Percentiles rank a stretch among this genome's conserved stretches.
phyloP scores from a whole-genome alignment of 2,113 vertebrate genomes.

The Bufo bufo region DNA sequence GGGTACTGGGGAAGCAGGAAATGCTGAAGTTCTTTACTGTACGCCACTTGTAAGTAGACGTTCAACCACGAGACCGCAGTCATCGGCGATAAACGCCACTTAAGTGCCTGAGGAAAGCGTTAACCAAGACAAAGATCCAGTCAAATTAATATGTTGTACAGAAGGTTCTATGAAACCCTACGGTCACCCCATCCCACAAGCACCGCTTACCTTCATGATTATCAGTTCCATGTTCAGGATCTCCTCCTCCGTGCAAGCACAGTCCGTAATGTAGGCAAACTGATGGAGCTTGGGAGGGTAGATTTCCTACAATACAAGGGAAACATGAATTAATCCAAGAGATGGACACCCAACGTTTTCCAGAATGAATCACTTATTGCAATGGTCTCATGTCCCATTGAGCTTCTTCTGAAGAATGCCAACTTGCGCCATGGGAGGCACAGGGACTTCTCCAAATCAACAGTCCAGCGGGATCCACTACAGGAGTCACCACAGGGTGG shows the following conservation, averaged over 20 bases:
- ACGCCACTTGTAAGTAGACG: constrained; percentile 96
- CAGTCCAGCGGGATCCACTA: no score
- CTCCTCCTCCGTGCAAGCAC: constrained; percentile 92
- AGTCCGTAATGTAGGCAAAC: constrained; percentile 96
- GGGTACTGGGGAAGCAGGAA: constrained; percentile 89
- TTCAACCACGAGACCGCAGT: constrained; percentile 94
- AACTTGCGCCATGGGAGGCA: no score
- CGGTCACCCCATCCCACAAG: not conserved
- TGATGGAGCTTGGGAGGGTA: constrained; percentile 95
- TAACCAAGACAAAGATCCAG: no score
- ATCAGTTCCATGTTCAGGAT: constrained; percentile 94
- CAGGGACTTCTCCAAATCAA: no score
- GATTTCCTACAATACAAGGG: constrained; percentile 81
- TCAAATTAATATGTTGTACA: no score
- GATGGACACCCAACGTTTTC: no score
- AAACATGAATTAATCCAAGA: not conserved
- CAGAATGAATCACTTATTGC: no score
- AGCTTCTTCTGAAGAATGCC: no score
- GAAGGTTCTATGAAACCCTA: no score
- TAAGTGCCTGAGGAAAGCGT: constrained; percentile 79
- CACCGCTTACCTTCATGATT: constrained; percentile 88
- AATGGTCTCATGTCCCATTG: no score
- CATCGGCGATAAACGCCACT: constrained; percentile 91
- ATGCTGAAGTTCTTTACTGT: constrained; percentile 77
- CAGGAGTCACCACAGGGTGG: no score